phyloP scores from a whole-genome alignment of 2,797 vertebrate species.

The Sus cebifrons region DNA sequence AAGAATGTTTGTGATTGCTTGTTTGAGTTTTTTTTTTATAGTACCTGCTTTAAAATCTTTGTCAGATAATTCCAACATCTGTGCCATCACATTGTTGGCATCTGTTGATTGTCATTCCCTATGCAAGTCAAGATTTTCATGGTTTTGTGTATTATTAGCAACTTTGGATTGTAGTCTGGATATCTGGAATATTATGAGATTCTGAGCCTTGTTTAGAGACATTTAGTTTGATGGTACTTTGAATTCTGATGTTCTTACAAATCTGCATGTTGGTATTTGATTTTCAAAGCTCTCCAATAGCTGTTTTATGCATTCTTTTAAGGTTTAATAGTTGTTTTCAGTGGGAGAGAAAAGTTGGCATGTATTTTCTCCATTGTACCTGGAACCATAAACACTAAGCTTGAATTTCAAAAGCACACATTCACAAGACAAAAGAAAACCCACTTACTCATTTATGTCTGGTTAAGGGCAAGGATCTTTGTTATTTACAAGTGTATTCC shows the following conservation, averaged over 20 bases:
- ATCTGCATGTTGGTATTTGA: background rate
- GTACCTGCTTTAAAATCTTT: conserved; percentile 58
- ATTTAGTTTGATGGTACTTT: conserved; percentile 49
- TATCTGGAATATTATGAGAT: conserved; percentile 23
- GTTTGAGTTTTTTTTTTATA: conserved; percentile 70
- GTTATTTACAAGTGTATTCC: background rate
- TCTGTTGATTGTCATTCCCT: background rate
- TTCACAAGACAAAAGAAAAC: conserved; percentile 61
- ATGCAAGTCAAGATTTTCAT: background rate
- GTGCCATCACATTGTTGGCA: background rate
- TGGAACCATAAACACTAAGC: conserved; percentile 13
- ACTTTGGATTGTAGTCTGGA: conserved; percentile 27
- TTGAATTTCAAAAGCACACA: conserved; percentile 37
- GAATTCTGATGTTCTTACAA: conserved; percentile 32
- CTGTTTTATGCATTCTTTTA: background rate
- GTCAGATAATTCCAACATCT: conserved; percentile 15
- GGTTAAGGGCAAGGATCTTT: background rate
- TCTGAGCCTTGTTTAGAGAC: conserved; percentile 19
- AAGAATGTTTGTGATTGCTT: conserved; percentile 45
- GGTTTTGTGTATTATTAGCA: background rate
- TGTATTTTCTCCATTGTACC: background rate
- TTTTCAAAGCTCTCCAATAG: conserved; percentile 62
- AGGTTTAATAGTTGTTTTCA: background rate
- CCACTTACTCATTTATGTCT: background rate
- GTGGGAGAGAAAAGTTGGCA: background rate